Percentiles rank a stretch among this genome's conserved stretches.
Conservation (phyloP, 2,888 invertebrate species). For the Euplexia lucipara region DNA sequence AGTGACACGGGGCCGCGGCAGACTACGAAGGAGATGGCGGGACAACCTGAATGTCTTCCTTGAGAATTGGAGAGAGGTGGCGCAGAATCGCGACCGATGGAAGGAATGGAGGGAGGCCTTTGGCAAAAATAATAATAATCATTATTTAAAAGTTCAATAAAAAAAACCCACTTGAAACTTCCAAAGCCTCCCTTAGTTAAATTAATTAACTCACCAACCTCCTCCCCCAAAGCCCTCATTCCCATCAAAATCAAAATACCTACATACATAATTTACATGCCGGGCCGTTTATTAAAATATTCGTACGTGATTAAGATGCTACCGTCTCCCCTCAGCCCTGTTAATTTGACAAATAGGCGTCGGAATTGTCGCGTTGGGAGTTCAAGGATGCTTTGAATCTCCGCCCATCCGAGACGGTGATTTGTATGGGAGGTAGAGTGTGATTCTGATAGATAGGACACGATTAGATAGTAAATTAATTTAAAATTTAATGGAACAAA, state of each 20-base stretch:
- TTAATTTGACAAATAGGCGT: constrained; percentile 78
- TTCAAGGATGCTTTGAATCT: constrained; percentile 68
- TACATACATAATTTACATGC: constrained; percentile 58
- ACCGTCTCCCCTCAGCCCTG: constrained; percentile 52
- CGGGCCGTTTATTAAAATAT: constrained; percentile 63
- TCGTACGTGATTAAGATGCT: constrained; percentile 70
- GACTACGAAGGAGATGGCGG: too few relatives aligned
- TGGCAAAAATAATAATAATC: too few relatives aligned
- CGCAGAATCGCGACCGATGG: too few relatives aligned
- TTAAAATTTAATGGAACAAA: too few relatives aligned
- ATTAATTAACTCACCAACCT: constrained; percentile 29
- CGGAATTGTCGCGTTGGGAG: constrained; percentile 70
- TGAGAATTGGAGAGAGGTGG: too few relatives aligned
- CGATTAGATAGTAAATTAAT: too few relatives aligned
- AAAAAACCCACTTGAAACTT: not conserved
- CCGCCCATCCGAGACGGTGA: constrained; percentile 72
- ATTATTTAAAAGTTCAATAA: not conserved
- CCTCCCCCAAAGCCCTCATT: not conserved
- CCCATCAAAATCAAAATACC: constrained; percentile 41
- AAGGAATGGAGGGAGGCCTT: too few relatives aligned
- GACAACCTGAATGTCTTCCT: too few relatives aligned
- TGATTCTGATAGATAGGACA: constrained; percentile 46
- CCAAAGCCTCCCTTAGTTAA: constrained; percentile 17
- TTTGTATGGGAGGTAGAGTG: constrained; percentile 37
- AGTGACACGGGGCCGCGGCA: too few relatives aligned